Base-by-base conservation (phyloP, 1,140 invertebrate species). In the Conus ventricosus region DNA sequence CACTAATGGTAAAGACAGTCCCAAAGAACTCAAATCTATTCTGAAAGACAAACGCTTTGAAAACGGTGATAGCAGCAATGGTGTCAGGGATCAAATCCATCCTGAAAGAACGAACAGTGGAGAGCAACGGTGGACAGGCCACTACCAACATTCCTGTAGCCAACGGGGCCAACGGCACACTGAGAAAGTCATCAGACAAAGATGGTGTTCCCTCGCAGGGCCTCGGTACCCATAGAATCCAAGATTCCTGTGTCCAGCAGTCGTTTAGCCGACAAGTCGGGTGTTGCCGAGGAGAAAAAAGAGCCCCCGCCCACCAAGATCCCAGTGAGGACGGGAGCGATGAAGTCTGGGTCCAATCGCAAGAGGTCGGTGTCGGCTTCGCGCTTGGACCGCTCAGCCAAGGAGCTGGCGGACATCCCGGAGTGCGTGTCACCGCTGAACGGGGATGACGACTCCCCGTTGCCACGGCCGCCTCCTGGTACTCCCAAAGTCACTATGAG, bases 391-490 rank as follows among this genome's bases (percentile, higher is more conserved):
- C 75, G 75, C 17, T 76, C 87, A 23, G 76, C 83, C 27, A 88
- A 88, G 17, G 75, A 67, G n/a, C 84, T 87, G 75, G 84, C 87
- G 6, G 88, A 89, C 82, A 88, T 85, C 71, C 55, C 84, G n/a
- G 63, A 87, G 39, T 87, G 89, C 51, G 91, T 91, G 55, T 87
- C 91, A 25, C 91, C 91, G 4, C 81, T 91, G 23, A 84, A 91
- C 25, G 55, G 89, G 39, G 90, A 91, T 10, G 88, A 89, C 55
- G 88, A 90, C 51, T 83, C 87, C 6, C 88, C 88, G 5, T 57
- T 91, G 23, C 92, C 92, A 17, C 90, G 92, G 60, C 92, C 92
- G 17, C 92, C 92, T 17, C 91, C 91, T 57, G 92, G 92, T 20
- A 88, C 88, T 15, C 92, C 92, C 13, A 92, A 89, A 75, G 91